Evolutionary conservation across 2,797 vertebrate species (phyloP), one percentile per base, ranked within the genome.

Genomic region (Mormyrops attenuatus): DNA sequence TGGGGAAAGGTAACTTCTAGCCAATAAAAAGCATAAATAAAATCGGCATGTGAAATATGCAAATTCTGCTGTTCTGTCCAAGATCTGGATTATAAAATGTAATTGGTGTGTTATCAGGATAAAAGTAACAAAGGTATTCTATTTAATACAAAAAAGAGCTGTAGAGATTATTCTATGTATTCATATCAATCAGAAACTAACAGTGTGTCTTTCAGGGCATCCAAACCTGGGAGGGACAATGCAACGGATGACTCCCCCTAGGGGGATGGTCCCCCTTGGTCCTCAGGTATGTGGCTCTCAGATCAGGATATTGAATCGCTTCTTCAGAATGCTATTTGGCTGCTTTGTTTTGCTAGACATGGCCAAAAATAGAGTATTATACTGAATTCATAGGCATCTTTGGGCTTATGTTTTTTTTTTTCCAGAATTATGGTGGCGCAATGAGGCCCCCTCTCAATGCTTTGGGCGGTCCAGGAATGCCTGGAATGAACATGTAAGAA

Each of bases 391-490:
- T 52, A 22, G 85, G 2, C 52, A 26, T 87, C 50, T 41, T 9
- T 57, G 26, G 2, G 11, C 34, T 52, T 50, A 1, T 95, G 94
- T 94, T 11, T 44, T 53, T 95, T 53, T 95, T 96, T 95, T 94
- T 95, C 94, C 95, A 99, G 98, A 98, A 94, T 94, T 98, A 98
- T 94, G 97, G 97, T 94, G 98, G 98, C 93, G 98, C 97, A 93
- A 99, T 99, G 98, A 97, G 98, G 95, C 98, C 98, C 93, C 98
- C 98, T 49, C 97, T 99, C 92, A 99, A 98, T 93, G 97, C 98
- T 93, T 95, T 99, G 95, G 97, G 98, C 92, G 98, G 98, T 90
- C 97, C 98, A 2, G 98, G 97, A 91, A 99, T 99, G 97, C 97
- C 98, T 93, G 97, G 97, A 93, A 99, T 99, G 97, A 99, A 97